Evolutionary conservation across 2,888 invertebrate species (phyloP).

Genomic region (Helicoverpa assulta): DNA sequence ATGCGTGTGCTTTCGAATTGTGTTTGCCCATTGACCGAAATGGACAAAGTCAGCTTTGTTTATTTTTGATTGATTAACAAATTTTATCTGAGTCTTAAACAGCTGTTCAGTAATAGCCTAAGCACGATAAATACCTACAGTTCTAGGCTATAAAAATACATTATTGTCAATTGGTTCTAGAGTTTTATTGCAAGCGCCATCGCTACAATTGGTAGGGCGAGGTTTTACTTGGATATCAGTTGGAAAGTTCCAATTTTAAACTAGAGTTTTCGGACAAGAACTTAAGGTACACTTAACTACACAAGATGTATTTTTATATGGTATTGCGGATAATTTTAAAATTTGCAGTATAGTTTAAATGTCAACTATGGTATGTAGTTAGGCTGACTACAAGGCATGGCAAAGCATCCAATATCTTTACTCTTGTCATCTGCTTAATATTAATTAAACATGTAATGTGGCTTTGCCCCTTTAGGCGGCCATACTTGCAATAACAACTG

Average conservation of each 20-base stretch:
- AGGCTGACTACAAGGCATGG: too few species aligned
- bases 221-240: not conserved
- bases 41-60: slow-evolving; percentile 22
- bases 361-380: too few species aligned
- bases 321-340: not conserved
- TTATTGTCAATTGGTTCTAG: not conserved
- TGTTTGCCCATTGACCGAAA: slow-evolving; percentile 29
- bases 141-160: slow-evolving; percentile 17
- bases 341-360: not conserved
- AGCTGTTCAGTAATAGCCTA: slow-evolving; percentile 36
- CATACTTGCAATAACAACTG: not conserved
- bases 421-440: not conserved
- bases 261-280: not conserved
- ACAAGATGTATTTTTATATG: not conserved
- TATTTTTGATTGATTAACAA: slow-evolving; percentile 42
- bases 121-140: slow-evolving; percentile 37
- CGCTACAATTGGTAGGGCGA: not conserved
- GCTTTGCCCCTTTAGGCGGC: not conserved
- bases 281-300: not conserved
- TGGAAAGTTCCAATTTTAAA: not conserved
- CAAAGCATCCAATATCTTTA: not conserved
- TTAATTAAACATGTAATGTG: not conserved
- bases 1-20: slow-evolving; percentile 6
- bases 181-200: slow-evolving; percentile 10
- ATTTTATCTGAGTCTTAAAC: slow-evolving; percentile 30